These are phyloP conservation scores for Euwallacea fornicatus DNA, from an alignment of 1,140 invertebrate genomes.

Conservation along the genomic window DNA sequence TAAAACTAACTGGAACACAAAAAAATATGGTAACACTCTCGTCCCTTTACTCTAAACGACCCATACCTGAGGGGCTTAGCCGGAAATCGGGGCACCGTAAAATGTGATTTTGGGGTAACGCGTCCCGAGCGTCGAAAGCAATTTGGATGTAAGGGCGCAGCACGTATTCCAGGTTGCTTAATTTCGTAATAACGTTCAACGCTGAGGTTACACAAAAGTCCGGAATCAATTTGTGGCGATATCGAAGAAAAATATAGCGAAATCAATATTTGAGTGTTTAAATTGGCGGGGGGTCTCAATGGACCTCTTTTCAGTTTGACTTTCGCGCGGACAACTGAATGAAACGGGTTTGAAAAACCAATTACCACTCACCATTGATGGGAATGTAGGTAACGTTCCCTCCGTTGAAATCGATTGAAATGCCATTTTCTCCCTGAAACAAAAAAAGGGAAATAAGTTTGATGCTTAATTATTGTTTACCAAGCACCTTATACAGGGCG, in stretches of 20 bases:
- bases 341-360: conserved; percentile 5
- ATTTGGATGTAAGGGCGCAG: conserved; percentile 3
- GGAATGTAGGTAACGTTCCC: conserved; percentile 52
- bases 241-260: too few relatives aligned
- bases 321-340: not conserved
- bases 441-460: conserved; percentile 29
- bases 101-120: conserved; percentile 8
- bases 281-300: not conserved
- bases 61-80: conserved; percentile 12
- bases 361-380: conserved; percentile 48
- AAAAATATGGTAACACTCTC: too few relatives aligned
- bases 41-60: not conserved
- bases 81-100: conserved; percentile 7
- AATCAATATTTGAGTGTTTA: conserved; percentile 1
- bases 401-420: conserved; percentile 48
- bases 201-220: too few relatives aligned
- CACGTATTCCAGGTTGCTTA: not conserved
- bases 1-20: too few relatives aligned
- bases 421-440: conserved; percentile 50
- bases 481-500: not conserved
- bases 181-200: not conserved
- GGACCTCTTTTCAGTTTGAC: not conserved
- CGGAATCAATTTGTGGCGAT: too few relatives aligned
- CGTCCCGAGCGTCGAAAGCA: conserved; percentile 1
- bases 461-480: not conserved